phyloP scores from a whole-genome alignment of 2,113 vertebrate genomes.

The Eulacestoma nigropectus region DNA sequence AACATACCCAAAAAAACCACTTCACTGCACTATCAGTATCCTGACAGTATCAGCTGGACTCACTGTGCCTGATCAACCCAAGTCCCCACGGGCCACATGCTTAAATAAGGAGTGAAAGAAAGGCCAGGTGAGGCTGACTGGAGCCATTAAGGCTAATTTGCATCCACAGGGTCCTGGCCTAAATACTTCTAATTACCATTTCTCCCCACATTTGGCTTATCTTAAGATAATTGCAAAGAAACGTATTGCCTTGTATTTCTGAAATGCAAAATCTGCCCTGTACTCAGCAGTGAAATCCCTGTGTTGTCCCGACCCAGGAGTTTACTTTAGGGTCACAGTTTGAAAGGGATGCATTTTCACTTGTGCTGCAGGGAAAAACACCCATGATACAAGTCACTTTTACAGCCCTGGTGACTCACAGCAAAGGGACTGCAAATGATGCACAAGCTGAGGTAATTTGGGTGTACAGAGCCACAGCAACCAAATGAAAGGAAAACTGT shows the following conservation, averaged over 20 bases:
- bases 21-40: neutral
- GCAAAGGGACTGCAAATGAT: neutral
- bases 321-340: neutral
- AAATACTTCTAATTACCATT: neutral
- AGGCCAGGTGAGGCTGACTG: neutral
- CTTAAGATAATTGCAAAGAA: neutral
- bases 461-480: neutral
- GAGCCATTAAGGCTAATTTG: neutral
- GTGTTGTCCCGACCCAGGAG: neutral
- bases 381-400: neutral
- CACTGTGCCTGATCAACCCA: accelerated
- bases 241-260: neutral
- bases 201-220: neutral
- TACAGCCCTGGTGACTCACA: neutral
- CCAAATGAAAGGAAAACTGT: neutral
- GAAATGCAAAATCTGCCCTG: neutral
- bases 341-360: neutral
- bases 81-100: accelerated
- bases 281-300: neutral
- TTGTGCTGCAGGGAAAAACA: neutral
- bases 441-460: neutral
- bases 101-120: neutral
- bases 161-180: neutral
- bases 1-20: neutral
- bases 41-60: accelerated